A percentile compares a stretch with the other conserved stretches of the same genome.
Evolutionary conservation across 2,888 invertebrate species (phyloP).

Genomic region (Agrochola lychnidis): DNA sequence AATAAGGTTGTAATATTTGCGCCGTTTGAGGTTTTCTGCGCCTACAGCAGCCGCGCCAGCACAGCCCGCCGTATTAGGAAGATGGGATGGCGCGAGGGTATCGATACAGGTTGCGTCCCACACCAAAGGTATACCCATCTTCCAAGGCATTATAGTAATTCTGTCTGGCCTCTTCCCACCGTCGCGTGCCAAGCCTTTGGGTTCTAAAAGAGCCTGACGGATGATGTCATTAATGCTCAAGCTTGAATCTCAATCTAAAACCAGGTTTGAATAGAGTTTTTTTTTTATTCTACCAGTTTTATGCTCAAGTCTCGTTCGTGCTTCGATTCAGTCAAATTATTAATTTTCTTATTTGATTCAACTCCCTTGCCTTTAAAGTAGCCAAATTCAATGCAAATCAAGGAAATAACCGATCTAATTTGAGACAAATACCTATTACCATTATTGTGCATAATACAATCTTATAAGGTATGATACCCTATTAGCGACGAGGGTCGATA

Average conservation of each 20-base stretch:
- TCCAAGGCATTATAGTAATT: too few relatives aligned
- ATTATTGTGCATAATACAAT: slow-evolving; percentile 30
- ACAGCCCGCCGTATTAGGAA: too few relatives aligned
- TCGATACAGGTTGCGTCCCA: too few relatives aligned
- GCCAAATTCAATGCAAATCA: neutral
- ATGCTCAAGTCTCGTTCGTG: neutral
- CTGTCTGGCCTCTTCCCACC: too few relatives aligned
- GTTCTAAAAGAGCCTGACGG: too few relatives aligned
- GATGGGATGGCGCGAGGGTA: too few relatives aligned
- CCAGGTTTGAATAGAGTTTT: neutral
- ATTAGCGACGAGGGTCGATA: slow-evolving; percentile 47
- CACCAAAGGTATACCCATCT: too few relatives aligned
- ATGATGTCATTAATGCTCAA: neutral
- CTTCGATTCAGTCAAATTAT: neutral
- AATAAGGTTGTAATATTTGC: too few relatives aligned
- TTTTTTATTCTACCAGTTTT: neutral
- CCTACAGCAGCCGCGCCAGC: too few relatives aligned
- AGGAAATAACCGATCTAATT: neutral
- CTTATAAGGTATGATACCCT: slow-evolving; percentile 31
- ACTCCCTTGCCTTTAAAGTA: neutral
- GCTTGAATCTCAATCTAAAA: neutral
- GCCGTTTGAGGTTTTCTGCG: too few relatives aligned
- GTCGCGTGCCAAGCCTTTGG: too few relatives aligned
- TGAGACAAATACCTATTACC: slow-evolving; percentile 7
- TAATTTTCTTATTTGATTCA: neutral